Conservation (phyloP, 2,113 vertebrate species). For the Heterotilapia buettikoferi region DNA sequence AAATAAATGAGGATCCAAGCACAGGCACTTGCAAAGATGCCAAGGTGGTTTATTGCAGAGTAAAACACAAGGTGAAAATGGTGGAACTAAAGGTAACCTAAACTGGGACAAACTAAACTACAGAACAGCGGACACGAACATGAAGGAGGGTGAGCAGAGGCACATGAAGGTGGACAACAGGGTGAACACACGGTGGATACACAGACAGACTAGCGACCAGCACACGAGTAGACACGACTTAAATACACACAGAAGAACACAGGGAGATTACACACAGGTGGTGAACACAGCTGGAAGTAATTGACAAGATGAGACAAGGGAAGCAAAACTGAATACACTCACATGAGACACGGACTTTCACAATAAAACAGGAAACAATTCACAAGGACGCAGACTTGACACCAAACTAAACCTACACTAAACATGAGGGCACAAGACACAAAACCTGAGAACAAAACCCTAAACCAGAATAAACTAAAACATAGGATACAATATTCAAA, state of each 20-base stretch:
- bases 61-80: neutral
- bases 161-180: fast-evolving
- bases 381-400: neutral
- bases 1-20: neutral
- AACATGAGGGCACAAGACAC: neutral
- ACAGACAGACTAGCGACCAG: neutral
- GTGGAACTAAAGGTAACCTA: neutral
- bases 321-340: neutral
- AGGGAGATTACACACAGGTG: neutral
- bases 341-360: neutral
- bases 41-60: neutral
- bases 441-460: neutral
- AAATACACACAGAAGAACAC: neutral
- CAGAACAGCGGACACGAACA: fast-evolving
- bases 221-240: neutral
- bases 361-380: neutral
- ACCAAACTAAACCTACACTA: neutral
- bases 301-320: fast-evolving
- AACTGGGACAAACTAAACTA: neutral
- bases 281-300: neutral
- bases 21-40: neutral
- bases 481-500: neutral
- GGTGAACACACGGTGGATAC: neutral
- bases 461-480: neutral
- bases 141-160: neutral